Percentiles rank a stretch among this genome's conserved stretches.
phyloP scores from a whole-genome alignment of 2,888 invertebrate species.

The Leptopilina drosophilae region DNA sequence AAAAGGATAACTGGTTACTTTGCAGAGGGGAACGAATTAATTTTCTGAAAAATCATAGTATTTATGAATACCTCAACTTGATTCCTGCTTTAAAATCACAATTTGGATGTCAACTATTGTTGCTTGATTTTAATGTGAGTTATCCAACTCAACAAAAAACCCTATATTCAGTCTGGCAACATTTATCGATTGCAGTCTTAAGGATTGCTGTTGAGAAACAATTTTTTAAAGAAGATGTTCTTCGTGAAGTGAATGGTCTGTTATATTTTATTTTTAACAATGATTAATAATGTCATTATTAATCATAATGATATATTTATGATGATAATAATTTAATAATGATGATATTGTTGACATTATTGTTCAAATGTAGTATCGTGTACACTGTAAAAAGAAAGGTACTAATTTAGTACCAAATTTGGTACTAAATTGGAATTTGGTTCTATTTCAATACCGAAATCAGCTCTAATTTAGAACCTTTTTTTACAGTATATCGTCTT shows the following conservation, averaged over 20 bases:
- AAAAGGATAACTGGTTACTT: not conserved
- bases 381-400: too few species aligned
- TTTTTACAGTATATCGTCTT: too few species aligned
- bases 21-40: not conserved
- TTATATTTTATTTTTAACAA: not conserved
- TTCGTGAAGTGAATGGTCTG: not conserved
- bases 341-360: too few species aligned
- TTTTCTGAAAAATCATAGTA: not conserved
- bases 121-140: slow-evolving; percentile 3
- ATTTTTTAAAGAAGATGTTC: slow-evolving; percentile 7
- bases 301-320: too few species aligned
- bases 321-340: too few species aligned
- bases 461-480: too few species aligned
- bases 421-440: too few species aligned
- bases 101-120: slow-evolving; percentile 19
- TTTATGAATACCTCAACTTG: not conserved
- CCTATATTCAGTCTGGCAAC: not conserved
- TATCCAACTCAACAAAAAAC: not conserved
- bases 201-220: not conserved
- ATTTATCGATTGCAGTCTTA: not conserved
- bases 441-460: too few species aligned
- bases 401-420: too few species aligned
- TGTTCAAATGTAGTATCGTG: too few species aligned
- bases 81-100: not conserved
- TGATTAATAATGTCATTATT: too few species aligned